Conservation (phyloP, 2,113 vertebrate species). For the Leiothrix lutea region DNA sequence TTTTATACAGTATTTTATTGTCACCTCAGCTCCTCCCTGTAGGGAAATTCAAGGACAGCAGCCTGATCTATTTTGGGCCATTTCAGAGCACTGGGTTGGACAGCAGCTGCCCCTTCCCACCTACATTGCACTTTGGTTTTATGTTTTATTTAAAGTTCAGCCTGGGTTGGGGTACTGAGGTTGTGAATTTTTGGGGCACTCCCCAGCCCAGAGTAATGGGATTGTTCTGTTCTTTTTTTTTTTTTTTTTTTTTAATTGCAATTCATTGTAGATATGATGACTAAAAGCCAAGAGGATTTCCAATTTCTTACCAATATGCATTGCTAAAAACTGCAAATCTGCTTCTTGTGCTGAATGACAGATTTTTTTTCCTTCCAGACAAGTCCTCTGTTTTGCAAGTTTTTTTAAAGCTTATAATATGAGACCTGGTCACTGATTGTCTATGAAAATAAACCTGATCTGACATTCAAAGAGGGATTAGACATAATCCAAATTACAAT, state of each 20-base stretch:
- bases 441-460: slow-evolving; percentile 34
- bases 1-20: background rate
- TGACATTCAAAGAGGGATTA: background rate
- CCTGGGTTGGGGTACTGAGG: background rate
- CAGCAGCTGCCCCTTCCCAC: background rate
- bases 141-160: background rate
- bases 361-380: background rate
- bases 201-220: background rate
- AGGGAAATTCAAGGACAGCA: background rate
- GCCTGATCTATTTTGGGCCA: background rate
- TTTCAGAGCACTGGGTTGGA: background rate
- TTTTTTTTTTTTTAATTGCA: too few relatives aligned
- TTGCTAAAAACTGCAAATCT: background rate
- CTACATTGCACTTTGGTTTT: background rate
- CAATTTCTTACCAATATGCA: background rate
- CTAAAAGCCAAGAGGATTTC: background rate
- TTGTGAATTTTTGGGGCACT: background rate
- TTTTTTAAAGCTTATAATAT: slow-evolving; percentile 14
- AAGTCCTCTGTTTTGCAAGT: background rate
- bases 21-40: background rate
- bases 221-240: too few relatives aligned
- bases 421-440: slow-evolving; percentile 7
- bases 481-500: slow-evolving; percentile 15
- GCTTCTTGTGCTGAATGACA: background rate
- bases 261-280: background rate